A percentile compares a stretch with the other conserved stretches of the same genome.
These are phyloP conservation scores for Chloroclystis v-ata DNA, from an alignment of 2,888 invertebrate species.

Conservation along the genomic window DNA sequence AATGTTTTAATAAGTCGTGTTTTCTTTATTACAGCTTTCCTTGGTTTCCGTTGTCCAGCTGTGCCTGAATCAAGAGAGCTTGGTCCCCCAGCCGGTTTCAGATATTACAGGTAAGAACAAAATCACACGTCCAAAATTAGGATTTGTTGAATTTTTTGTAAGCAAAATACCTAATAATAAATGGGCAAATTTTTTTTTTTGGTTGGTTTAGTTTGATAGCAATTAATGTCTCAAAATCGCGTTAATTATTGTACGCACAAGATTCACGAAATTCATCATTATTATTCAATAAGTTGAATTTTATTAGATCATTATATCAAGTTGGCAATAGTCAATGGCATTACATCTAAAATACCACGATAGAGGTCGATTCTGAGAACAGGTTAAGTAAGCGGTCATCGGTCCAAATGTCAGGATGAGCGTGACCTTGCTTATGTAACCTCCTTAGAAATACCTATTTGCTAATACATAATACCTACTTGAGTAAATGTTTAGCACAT, in stretches of 20 bases:
- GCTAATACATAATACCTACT: slow-evolving; percentile 49
- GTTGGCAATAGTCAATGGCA: not conserved
- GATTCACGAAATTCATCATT: too few species aligned
- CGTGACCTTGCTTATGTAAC: slow-evolving; percentile 69
- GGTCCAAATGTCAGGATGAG: slow-evolving; percentile 69
- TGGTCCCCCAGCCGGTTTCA: slow-evolving; percentile 64
- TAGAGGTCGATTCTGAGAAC: slow-evolving; percentile 46
- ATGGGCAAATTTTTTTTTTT: too few species aligned
- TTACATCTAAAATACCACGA: slow-evolving; percentile 27
- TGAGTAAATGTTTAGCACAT: slow-evolving; percentile 26
- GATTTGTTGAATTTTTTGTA: too few species aligned
- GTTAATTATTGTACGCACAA: too few species aligned
- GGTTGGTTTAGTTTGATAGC: too few species aligned
- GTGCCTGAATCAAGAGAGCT: slow-evolving; percentile 62
- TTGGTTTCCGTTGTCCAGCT: slow-evolving; percentile 89
- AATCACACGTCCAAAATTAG: too few species aligned
- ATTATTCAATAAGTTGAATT: too few species aligned
- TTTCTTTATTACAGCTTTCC: slow-evolving; percentile 77
- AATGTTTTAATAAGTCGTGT: too few species aligned
- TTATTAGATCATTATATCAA: not conserved
- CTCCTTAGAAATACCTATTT: slow-evolving; percentile 61
- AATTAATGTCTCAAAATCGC: too few species aligned
- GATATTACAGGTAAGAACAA: slow-evolving; percentile 63
- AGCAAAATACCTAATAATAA: too few species aligned
- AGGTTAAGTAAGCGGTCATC: slow-evolving; percentile 67